Base-by-base conservation (phyloP, 2,797 vertebrate species). In the Psittacula echo region DNA sequence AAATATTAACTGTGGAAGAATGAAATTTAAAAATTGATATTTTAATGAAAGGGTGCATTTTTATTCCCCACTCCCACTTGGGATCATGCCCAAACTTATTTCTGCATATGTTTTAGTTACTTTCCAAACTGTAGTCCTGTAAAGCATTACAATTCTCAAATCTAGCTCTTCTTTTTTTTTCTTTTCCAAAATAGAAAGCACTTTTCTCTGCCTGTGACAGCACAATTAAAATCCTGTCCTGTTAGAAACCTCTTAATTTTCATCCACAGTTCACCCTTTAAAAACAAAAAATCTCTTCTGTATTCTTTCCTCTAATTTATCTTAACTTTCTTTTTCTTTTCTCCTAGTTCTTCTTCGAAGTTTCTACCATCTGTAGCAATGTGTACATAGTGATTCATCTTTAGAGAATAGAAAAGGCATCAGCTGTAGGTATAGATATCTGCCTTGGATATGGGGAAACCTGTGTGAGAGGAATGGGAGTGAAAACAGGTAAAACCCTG, bases 261-360 rank as follows among this genome's bases (percentile, higher is more conserved):
- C 42, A 8, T 41, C 72, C 94, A 29, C 47, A 73, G 6, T 53
- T 94, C 22, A 47, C 19, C 88, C 21, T 65, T 42, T 32, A 6
- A 21, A 54, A 72, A 89, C 67, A 85, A 74, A 58, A 64, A 51
- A n/a, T 39, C 50, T 93, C 42, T 88, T 95, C 89, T 83, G 19
- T 87, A 74, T 93, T 96, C 47, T 94, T 85, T 91, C 93, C 34
- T 93, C 89, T 97, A 68, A 91, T 93, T 96, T 96, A 65, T 93
- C 96, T 95, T 97, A 96, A 97, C 92, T 96, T 93, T 97, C 96
- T 97, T 96, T 97, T 93, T 97, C 88, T 98, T 97, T 97, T 97
- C 95, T 95, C 94, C 96, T 98, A 98, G 98, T 96, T 98, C 96
- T 98, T 87, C 98, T 98, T 97, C 97, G 96, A 98, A 96, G 98